Evolutionary conservation across 2,113 vertebrate species (phyloP), one percentile per base, ranked within the genome.

Genomic region (Serinus canaria): DNA sequence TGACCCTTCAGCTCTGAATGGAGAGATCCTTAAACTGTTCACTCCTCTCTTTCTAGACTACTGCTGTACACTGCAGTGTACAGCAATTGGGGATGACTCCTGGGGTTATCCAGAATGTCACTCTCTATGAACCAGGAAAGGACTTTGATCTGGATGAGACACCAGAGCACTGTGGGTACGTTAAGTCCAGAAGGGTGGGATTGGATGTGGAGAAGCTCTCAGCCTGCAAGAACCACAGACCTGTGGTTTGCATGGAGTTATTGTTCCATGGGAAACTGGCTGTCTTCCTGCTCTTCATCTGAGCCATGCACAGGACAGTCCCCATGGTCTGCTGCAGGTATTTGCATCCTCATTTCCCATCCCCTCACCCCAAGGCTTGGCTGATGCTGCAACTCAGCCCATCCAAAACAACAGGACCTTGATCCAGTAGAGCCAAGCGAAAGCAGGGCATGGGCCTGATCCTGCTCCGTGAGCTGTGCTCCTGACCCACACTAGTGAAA

Each of bases 201-300:
- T 0, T 76, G 59, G 53, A 22, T 50, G 43, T 31, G 35, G 20
- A 82, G 47, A 87, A 92, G 20, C 23, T 44, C 33, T 88, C 37
- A 46, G 2, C 9, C 35, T 4, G 8, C 49, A 72, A 52, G 39
- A 50, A 33, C 27, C 39, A 74, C 58, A 85, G 37, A 22, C 15
- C 13, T 23, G 83, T 9, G 2, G 79, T 92, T 93, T 98, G 97
- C 97, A 97, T 94, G 92, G 96, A 88, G 72, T 91, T 96, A 96
- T 96, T 97, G 96, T 97, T 97, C 94, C 97, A 96, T 97, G 97
- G 97, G 97, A 98, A 98, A 92, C 95, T 97, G 97, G 97, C 97
- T 90, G 78, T 90, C 90, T 95, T 97, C 97, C 97, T 97, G 96
- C 96, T 98, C 97, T 96, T 98, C 97, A 97, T 98, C 41, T 58